phyloP scores from a whole-genome alignment of 2,888 invertebrate genomes.

The Nemurella pictetii region DNA sequence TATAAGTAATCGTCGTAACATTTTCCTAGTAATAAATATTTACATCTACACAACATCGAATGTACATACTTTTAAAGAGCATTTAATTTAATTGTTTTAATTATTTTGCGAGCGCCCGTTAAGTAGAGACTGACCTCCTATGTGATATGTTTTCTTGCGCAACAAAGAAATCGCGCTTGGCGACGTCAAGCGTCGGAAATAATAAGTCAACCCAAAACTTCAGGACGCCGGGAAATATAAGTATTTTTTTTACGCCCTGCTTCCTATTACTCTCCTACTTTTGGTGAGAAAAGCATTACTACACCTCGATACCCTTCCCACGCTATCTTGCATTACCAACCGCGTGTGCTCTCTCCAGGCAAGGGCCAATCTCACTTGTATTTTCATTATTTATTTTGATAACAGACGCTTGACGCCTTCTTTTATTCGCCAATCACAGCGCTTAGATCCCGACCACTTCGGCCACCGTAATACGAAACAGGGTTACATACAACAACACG shows the following conservation, averaged over 20 bases:
- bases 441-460: not conserved
- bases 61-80: constrained; percentile 41
- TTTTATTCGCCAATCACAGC: constrained; percentile 26
- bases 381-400: not conserved
- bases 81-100: constrained; percentile 36
- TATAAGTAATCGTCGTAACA: constrained; percentile 38
- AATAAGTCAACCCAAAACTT: constrained; percentile 32
- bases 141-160: constrained; percentile 42
- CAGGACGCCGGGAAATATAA: not conserved
- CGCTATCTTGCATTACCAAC: not conserved
- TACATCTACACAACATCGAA: constrained; percentile 44
- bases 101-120: constrained; percentile 15
- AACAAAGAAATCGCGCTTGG: constrained; percentile 33
- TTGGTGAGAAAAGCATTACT: not conserved
- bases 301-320: not conserved
- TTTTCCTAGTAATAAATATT: constrained; percentile 42
- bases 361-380: not conserved
- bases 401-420: not conserved
- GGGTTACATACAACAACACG: constrained; percentile 9
- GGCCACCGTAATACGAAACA: constrained; percentile 3
- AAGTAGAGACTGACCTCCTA: not conserved
- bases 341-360: not conserved
- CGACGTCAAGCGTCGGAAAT: constrained; percentile 29
- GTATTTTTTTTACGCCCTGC: not conserved
- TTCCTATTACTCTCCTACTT: not conserved